phyloP scores from a whole-genome alignment of 1,140 invertebrate genomes.

The Schlechtendalia chinensis region DNA sequence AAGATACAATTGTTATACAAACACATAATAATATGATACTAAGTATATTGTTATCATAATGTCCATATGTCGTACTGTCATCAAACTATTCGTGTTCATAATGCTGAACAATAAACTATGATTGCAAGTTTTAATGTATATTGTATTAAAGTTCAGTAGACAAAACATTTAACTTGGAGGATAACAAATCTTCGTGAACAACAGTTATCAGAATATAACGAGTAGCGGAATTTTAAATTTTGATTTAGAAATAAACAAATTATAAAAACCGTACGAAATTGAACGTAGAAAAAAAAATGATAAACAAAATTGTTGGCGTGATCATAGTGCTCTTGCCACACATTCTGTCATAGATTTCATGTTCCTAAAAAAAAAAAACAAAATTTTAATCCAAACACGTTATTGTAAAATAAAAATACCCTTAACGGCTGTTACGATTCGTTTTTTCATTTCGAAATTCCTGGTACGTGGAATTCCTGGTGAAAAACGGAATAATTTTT shows the following conservation, averaged over 20 bases:
- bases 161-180: background rate
- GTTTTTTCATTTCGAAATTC: no score
- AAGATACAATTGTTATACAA: no score
- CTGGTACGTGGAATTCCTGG: no score
- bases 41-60: no score
- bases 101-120: background rate
- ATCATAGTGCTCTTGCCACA: constrained; percentile 29
- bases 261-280: constrained; percentile 35
- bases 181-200: background rate
- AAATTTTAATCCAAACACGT: background rate
- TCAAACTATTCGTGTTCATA: no score
- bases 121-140: constrained; percentile 5
- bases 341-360: constrained; percentile 42
- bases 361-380: constrained; percentile 27
- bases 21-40: no score
- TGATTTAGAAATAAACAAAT: constrained; percentile 17
- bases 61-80: no score
- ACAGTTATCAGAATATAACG: background rate
- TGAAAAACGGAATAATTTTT: no score
- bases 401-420: no score
- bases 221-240: constrained; percentile 7
- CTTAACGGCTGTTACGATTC: no score
- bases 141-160: constrained; percentile 23
- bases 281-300: constrained; percentile 9
- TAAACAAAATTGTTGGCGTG: background rate